phyloP scores from a whole-genome alignment of 2,888 invertebrate species.

The Cataglyphis livida region DNA sequence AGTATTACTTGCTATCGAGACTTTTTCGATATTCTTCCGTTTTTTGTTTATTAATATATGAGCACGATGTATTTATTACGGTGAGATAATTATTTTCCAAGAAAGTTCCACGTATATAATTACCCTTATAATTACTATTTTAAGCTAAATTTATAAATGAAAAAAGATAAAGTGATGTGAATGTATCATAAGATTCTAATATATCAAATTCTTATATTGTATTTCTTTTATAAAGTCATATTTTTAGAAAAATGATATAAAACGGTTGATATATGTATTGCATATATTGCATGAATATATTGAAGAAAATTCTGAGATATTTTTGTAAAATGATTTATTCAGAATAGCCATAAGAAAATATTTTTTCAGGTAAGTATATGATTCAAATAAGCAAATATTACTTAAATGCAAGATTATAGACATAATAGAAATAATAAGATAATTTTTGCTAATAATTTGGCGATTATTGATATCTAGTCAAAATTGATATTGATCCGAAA shows the following conservation, averaged over 20 bases:
- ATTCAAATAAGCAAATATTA: neutral
- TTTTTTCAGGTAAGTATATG: neutral
- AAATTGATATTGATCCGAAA: neutral
- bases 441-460: neutral
- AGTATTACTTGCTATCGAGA: neutral
- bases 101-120: neutral
- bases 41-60: neutral
- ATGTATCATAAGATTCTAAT: neutral
- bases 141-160: neutral
- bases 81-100: neutral
- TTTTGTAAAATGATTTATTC: neutral
- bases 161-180: neutral
- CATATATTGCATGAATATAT: neutral
- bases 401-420: neutral
- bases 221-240: neutral
- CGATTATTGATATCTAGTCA: neutral
- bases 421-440: neutral
- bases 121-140: neutral
- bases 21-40: neutral
- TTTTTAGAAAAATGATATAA: neutral
- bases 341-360: neutral
- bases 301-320: neutral
- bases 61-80: neutral
- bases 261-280: too few species aligned
- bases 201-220: neutral